Percentiles rank a stretch among this genome's conserved stretches.
These are phyloP conservation scores for Cantharis lateralis DNA, from an alignment of 2,888 invertebrate genomes.

Conservation along the genomic window DNA sequence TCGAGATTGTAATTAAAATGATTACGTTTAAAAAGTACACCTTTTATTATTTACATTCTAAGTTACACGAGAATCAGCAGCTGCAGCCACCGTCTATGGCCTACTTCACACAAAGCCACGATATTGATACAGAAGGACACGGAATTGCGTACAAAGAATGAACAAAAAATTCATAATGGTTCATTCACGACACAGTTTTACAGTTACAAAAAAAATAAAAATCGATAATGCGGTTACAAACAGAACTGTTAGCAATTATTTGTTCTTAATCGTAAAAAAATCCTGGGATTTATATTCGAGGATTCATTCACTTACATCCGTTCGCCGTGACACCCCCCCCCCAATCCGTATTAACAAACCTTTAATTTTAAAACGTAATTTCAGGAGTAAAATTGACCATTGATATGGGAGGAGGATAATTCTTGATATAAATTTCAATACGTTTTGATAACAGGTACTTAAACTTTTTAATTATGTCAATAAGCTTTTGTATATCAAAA, in stretches of 20 bases:
- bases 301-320: too few relatives aligned
- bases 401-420: too few relatives aligned
- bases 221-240: conserved; percentile 1
- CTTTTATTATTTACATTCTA: conserved; percentile 16
- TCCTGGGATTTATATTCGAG: too few relatives aligned
- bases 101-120: conserved; percentile 25
- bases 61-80: conserved; percentile 11
- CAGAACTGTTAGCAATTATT: not conserved
- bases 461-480: too few relatives aligned
- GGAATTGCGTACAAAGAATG: conserved; percentile 27
- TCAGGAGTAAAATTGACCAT: too few relatives aligned
- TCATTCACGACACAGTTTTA: conserved; percentile 20
- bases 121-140: conserved; percentile 15
- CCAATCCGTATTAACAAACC: too few relatives aligned
- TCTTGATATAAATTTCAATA: too few relatives aligned
- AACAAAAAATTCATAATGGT: conserved; percentile 8
- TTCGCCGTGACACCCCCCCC: too few relatives aligned
- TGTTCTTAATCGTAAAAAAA: not conserved
- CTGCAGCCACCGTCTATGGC: conserved; percentile 25
- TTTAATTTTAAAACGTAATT: too few relatives aligned
- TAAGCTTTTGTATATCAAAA: too few relatives aligned
- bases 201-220: conserved; percentile 15
- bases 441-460: too few relatives aligned
- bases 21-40: not conserved
- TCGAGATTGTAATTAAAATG: not conserved